phyloP scores from a whole-genome alignment of 2,888 invertebrate genomes.

The Nephrotoma guestfalica region DNA sequence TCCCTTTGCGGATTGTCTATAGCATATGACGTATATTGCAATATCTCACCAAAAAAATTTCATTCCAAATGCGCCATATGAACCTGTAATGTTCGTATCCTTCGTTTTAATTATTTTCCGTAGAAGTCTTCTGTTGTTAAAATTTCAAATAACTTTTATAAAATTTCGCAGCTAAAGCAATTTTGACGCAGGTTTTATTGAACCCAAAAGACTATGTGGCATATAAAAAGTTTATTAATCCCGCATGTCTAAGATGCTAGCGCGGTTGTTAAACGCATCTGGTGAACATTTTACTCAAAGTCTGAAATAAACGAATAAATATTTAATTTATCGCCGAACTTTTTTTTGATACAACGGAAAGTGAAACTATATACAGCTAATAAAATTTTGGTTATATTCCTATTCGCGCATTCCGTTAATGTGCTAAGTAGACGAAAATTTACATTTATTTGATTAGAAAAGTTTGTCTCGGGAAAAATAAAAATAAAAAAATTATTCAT shows the following conservation, averaged over 20 bases:
- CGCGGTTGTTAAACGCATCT: not conserved
- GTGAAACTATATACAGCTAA: not conserved
- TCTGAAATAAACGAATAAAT: not conserved
- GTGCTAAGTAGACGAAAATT: not conserved
- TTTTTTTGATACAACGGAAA: not conserved
- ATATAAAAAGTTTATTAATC: not conserved
- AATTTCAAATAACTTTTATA: no score
- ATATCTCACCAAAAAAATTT: no score
- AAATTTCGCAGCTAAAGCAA: not conserved
- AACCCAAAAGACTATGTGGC: not conserved
- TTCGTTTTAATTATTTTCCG: no score
- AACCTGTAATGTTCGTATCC: no score
- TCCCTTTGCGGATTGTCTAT: no score
- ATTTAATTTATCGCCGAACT: not conserved
- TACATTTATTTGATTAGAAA: not conserved
- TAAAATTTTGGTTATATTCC: not conserved
- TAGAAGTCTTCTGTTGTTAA: no score
- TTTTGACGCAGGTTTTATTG: not conserved
- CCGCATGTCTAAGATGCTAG: not conserved
- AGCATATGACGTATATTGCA: no score
- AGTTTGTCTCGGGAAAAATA: not conserved
- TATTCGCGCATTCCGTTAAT: not conserved
- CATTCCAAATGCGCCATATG: no score
- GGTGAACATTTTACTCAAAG: not conserved
- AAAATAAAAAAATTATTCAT: not conserved